Conservation (phyloP, 2,888 invertebrate genomes). For the Laothoe populi region DNA sequence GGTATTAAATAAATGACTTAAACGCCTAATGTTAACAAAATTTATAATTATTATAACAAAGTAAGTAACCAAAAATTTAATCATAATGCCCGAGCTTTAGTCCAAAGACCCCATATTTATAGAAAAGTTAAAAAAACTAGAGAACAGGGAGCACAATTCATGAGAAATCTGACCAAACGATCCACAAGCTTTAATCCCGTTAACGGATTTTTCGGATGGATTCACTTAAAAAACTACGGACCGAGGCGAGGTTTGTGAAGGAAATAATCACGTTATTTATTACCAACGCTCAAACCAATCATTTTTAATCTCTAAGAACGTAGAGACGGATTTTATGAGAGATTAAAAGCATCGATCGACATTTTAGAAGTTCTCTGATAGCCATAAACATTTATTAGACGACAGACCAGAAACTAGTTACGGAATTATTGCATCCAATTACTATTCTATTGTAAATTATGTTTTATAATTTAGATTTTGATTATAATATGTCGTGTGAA, state of each 20-base stretch:
- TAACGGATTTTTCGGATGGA: conserved; percentile 66
- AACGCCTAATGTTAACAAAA: too few species aligned
- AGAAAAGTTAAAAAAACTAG: background rate
- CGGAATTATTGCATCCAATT: conserved; percentile 57
- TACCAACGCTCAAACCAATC: conserved; percentile 67
- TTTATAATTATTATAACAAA: too few species aligned
- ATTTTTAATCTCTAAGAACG: conserved; percentile 79
- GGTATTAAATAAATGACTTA: too few species aligned
- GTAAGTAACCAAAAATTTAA: too few species aligned
- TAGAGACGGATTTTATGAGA: conserved; percentile 74
- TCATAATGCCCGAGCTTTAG: background rate
- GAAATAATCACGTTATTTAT: conserved; percentile 84
- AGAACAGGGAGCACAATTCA: conserved; percentile 7
- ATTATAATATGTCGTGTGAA: conserved; percentile 1
- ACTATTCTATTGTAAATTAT: conserved; percentile 47
- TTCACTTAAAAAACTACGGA: conserved; percentile 65
- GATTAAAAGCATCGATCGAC: conserved; percentile 76
- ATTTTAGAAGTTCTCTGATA: conserved; percentile 65
- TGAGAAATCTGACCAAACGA: conserved; percentile 37
- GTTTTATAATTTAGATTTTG: conserved; percentile 15
- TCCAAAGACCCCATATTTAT: background rate
- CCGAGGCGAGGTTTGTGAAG: conserved; percentile 70
- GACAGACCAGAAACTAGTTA: conserved; percentile 53
- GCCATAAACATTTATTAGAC: conserved; percentile 62
- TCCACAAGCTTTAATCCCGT: conserved; percentile 60